Percentiles rank a stretch among this genome's conserved stretches.
Evolutionary conservation across 2,797 vertebrate genomes (phyloP).

Genomic region (Limnodromus scolopaceus): DNA sequence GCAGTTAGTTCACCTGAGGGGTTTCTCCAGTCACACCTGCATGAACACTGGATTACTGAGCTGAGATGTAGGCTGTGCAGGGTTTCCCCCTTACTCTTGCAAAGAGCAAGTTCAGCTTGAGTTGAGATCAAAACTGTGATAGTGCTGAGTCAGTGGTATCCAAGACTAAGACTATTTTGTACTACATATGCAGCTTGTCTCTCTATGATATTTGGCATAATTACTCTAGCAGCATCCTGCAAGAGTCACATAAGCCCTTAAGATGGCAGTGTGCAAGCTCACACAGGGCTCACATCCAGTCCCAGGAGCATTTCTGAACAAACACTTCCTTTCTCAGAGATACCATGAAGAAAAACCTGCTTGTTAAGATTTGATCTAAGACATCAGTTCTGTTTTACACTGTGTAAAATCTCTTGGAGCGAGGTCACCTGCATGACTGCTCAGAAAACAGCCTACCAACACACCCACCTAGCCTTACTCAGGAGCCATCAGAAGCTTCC

Average conservation of each 20-base stretch:
- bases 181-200: not conserved
- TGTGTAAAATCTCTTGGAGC: not conserved
- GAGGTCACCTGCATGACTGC: not conserved
- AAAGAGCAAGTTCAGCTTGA: not conserved
- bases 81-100: not conserved
- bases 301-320: not conserved
- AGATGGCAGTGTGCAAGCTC: constrained; percentile 28
- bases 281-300: not conserved
- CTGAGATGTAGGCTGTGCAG: not conserved
- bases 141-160: not conserved
- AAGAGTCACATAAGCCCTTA: constrained; percentile 6
- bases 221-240: not conserved
- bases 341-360: not conserved
- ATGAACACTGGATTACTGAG: not conserved
- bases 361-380: not conserved
- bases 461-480: not conserved
- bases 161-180: not conserved
- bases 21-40: not conserved
- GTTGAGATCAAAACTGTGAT: not conserved
- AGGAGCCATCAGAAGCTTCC: not conserved
- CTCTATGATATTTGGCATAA: not conserved
- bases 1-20: not conserved
- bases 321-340: not conserved
- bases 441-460: not conserved
- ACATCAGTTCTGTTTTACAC: not conserved